A percentile compares a stretch with the other conserved stretches of the same genome.
Conservation (phyloP, 2,888 invertebrate species). For the Desoria tigrina region DNA sequence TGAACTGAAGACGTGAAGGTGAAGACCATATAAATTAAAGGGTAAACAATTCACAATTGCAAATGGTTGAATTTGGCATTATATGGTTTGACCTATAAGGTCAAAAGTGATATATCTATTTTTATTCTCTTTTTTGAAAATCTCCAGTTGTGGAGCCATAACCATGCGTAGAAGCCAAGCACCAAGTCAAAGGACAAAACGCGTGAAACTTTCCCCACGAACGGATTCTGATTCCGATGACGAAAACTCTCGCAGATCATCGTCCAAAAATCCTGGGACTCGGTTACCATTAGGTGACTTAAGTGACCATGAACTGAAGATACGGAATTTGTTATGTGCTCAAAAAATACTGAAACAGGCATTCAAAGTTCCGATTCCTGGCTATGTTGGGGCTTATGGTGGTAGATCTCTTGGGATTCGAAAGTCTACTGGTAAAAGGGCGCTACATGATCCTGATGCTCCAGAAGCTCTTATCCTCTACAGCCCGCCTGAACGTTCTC, state of each 20-base stretch:
- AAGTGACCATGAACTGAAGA: constrained; percentile 70
- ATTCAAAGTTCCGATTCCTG: constrained; percentile 89
- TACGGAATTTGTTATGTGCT: constrained; percentile 77
- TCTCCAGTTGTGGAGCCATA: too few species aligned
- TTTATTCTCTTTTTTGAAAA: too few species aligned
- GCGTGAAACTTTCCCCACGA: constrained; percentile 25
- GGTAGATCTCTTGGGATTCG: constrained; percentile 78
- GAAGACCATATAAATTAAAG: too few species aligned
- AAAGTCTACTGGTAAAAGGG: constrained; percentile 64
- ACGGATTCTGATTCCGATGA: too few species aligned
- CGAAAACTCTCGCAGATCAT: too few species aligned
- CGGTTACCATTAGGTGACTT: constrained; percentile 38
- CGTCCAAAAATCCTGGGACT: too few species aligned
- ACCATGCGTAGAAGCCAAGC: constrained; percentile 49
- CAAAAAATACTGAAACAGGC: constrained; percentile 68
- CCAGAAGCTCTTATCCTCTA: constrained; percentile 89
- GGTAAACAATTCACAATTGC: too few species aligned
- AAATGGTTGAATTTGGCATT: too few species aligned
- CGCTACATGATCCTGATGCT: constrained; percentile 88
- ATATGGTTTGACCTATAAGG: too few species aligned
- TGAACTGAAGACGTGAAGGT: too few species aligned
- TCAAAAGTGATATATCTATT: too few species aligned
- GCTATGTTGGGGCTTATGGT: constrained; percentile 74
- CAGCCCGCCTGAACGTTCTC: constrained; percentile 77
- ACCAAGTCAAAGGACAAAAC: constrained; percentile 50